Evolutionary conservation across 2,797 vertebrate genomes (phyloP).

Genomic region (Liasis olivaceus): DNA sequence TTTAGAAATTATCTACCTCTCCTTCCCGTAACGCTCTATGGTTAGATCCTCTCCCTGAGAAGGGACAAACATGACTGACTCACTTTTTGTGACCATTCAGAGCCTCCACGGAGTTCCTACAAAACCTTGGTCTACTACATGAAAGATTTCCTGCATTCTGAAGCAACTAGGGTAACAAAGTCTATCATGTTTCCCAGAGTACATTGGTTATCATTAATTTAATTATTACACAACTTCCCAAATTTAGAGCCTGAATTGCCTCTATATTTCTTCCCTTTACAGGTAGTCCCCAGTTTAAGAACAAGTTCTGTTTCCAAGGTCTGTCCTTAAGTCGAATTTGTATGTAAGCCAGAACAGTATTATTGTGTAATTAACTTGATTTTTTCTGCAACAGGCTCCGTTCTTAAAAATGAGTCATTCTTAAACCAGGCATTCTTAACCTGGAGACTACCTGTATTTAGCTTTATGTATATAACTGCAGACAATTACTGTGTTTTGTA

Average conservation of each 20-base stretch:
- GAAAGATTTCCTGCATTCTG: neutral
- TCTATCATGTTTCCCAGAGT: neutral
- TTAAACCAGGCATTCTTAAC: too few species aligned
- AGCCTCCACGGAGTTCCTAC: neutral
- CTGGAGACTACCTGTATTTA: neutral
- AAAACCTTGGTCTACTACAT: neutral
- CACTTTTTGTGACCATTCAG: neutral
- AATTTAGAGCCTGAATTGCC: neutral
- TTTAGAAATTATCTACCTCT: neutral
- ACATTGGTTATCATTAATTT: neutral
- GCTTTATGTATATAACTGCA: neutral
- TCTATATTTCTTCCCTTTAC: neutral
- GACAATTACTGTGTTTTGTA: neutral
- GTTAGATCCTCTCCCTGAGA: neutral
- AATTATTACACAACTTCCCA: neutral
- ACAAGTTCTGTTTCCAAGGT: too few species aligned
- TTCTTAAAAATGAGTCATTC: too few species aligned
- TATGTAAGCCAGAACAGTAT: too few species aligned
- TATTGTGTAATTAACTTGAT: too few species aligned
- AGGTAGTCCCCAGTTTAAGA: too few species aligned
- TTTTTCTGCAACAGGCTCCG: too few species aligned
- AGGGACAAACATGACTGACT: neutral
- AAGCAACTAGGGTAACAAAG: neutral
- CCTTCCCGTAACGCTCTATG: neutral
- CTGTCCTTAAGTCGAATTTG: too few species aligned